Evolutionary conservation across 2,888 invertebrate genomes (phyloP), one percentile per base, ranked within the genome.

Genomic region (Clanis bilineata): DNA sequence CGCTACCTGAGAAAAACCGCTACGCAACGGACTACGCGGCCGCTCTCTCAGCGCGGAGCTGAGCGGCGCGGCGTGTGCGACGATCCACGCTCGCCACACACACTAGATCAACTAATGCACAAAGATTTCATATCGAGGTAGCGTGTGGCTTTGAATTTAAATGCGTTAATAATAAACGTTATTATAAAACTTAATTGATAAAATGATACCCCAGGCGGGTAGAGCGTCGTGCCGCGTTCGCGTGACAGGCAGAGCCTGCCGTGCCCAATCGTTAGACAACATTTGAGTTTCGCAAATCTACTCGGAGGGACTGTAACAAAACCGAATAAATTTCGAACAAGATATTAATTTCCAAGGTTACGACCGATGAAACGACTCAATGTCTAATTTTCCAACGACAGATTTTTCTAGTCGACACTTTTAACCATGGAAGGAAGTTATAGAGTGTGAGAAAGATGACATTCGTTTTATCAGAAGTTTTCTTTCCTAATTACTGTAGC

Each of bases 251-350:
- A 69, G 66, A 64, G 63, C 69, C 70, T 78, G 87, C 85, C 89
- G 87, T 85, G 87, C 90, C 89, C 85, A 80, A 79, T 77, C 76
- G 82, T 83, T 80, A 82, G 83, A 83, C 81, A 82, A 82, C 82
- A 78, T 83, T 85, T 80, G 82, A 81, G 76, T 84, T 84, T 87
- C 76, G 86, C 84, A 76, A 88, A 85, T 82, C 79, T 77, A 80
- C 76, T 75, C 70, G 71, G 72, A 78, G 74, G 75, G 73, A 79
- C 74, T 78, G 72, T 73, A 72, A 78, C 80, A 76, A 78, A 77
- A 79, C 73, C 78, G 75, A 80, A 82, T 82, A 80, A 80, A 80
- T 75, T 74, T 69, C 75, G 76, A 80, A 81, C 78, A 75, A 80
- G 76, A 77, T 79, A 77, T 79, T 80, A 79, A 79, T 77, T 77